Percentiles rank a stretch among this genome's conserved stretches.
phyloP scores from a whole-genome alignment of 53 echinoderm and acorn worm species.

The Patiria pectinifera region DNA sequence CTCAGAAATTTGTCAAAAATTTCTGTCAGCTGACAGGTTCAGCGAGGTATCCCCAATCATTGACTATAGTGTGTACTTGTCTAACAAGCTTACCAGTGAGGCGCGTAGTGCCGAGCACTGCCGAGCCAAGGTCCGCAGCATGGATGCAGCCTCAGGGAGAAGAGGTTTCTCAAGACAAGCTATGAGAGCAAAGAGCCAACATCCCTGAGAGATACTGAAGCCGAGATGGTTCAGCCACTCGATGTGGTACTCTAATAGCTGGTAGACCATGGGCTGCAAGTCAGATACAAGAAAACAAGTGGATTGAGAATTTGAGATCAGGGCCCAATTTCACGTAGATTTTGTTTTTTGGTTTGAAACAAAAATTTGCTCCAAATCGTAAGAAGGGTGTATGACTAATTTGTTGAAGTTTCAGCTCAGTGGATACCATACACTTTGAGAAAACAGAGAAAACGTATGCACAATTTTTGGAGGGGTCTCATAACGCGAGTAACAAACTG shows the following conservation, averaged over 20 bases:
- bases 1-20: too few species aligned
- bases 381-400: too few species aligned
- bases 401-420: too few species aligned
- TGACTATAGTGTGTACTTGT: background rate
- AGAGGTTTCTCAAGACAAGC: constrained; percentile 93
- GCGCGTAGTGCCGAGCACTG: constrained; percentile 85
- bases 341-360: too few species aligned
- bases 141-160: constrained; percentile 80
- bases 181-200: constrained; percentile 92
- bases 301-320: background rate
- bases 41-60: too few species aligned
- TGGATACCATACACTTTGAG: too few species aligned
- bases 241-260: constrained; percentile 88
- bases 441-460: too few species aligned
- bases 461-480: too few species aligned
- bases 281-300: background rate
- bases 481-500: too few species aligned
- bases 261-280: constrained; percentile 76
- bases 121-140: constrained; percentile 85
- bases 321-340: background rate
- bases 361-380: too few species aligned
- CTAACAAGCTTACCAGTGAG: constrained; percentile 70
- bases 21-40: too few species aligned
- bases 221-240: constrained; percentile 86
- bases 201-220: constrained; percentile 90